Evolutionary conservation across 2,113 vertebrate species (phyloP).

Genomic region (Corythornis madagascariensis): DNA sequence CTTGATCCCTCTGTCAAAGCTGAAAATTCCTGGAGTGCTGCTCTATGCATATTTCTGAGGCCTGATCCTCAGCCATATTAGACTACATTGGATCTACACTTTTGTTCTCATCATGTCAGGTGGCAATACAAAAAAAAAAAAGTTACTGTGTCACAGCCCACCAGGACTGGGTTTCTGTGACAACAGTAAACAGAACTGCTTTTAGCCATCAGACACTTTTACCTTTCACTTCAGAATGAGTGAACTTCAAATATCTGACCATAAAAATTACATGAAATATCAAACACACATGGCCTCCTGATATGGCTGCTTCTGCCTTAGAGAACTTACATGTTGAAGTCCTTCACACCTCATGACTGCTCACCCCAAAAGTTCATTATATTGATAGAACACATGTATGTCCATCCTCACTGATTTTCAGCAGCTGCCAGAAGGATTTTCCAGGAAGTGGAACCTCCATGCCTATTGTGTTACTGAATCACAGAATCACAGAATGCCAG

Average conservation of each 20-base stretch:
- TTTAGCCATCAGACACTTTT: neutral
- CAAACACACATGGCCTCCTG: rapidly evolving
- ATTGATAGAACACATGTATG: rapidly evolving
- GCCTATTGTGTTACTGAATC: neutral
- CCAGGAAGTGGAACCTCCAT: neutral
- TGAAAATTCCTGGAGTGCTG: neutral
- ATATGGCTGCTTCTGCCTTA: neutral
- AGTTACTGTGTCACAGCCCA: neutral
- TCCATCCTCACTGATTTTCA: neutral
- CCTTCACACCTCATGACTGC: neutral
- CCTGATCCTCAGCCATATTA: neutral
- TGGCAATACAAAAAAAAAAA: neutral
- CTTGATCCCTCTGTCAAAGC: neutral
- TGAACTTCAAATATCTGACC: neutral
- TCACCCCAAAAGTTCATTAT: neutral
- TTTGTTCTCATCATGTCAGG: neutral
- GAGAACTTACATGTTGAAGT: neutral
- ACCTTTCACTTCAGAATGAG: neutral
- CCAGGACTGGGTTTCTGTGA: neutral
- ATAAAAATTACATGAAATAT: neutral
- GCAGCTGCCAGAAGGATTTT: neutral
- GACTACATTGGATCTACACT: neutral
- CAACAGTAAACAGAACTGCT: neutral
- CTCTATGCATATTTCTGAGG: neutral
- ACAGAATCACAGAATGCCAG: too few species aligned